Conservation (phyloP, 37 sponge, comb jelly and placozoan species). For the Oscarella lobularis region DNA sequence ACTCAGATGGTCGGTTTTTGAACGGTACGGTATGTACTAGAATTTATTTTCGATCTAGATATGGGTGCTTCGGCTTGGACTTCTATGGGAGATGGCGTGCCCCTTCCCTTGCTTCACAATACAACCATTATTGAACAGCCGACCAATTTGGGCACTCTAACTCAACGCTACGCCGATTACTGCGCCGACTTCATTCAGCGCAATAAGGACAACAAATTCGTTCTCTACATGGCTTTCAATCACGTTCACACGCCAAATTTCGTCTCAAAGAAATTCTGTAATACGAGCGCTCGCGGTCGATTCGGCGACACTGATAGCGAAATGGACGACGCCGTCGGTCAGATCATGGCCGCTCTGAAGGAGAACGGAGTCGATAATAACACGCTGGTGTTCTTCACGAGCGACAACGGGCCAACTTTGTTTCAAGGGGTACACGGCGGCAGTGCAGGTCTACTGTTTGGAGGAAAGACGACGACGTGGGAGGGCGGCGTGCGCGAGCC, state of each 20-base stretch:
- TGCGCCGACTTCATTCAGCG: not conserved
- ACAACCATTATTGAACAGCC: not conserved
- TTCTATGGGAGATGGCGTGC: too few relatives aligned
- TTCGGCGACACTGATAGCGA: constrained; percentile 79
- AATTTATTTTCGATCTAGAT: constrained; percentile 5
- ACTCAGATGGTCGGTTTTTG: constrained; percentile 2
- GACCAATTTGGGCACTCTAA: not conserved
- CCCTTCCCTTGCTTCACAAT: not conserved
- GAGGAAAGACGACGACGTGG: constrained; percentile 9
- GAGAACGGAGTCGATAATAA: constrained; percentile 30
- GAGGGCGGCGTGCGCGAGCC: constrained; percentile 8
- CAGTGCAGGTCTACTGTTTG: constrained; percentile 1
- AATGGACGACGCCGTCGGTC: constrained; percentile 61
- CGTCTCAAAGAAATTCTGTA: constrained; percentile 10
- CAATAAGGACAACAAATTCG: constrained; percentile 3
- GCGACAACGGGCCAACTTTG: constrained; percentile 50
- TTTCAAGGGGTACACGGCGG: not conserved
- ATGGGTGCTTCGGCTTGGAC: not conserved
- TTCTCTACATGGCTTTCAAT: too few relatives aligned
- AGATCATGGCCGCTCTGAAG: constrained; percentile 45
- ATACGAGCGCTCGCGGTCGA: not conserved
- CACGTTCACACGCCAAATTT: constrained; percentile 9
- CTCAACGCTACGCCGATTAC: constrained; percentile 8
- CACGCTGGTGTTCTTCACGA: constrained; percentile 75
- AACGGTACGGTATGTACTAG: too few relatives aligned